Evolutionary conservation across 2,113 vertebrate genomes (phyloP).

Genomic region (Raja brachyura): DNA sequence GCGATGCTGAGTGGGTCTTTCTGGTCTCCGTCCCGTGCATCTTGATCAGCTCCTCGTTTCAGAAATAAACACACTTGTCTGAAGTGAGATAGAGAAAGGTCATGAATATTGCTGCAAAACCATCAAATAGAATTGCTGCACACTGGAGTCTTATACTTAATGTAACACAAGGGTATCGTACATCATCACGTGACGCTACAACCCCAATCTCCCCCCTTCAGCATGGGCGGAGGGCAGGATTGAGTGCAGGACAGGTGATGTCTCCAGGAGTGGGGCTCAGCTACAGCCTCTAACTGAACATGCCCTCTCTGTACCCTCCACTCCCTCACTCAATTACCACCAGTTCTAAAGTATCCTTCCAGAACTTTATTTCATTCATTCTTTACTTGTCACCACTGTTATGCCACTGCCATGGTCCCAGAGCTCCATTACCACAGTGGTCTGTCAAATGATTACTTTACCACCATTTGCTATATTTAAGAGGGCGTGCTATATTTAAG

Average conservation of each 20-base stretch:
- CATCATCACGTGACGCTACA: not conserved
- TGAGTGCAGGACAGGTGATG: not conserved
- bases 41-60: constrained; percentile 94
- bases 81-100: constrained; percentile 40
- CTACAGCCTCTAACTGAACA: not conserved
- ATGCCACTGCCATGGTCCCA: not conserved
- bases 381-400: not conserved
- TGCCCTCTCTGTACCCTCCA: not conserved
- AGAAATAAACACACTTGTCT: constrained; percentile 96
- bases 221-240: too few species aligned
- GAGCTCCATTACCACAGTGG: not conserved
- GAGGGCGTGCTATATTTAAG: too few species aligned
- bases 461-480: too few species aligned
- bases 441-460: not conserved
- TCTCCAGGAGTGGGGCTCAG: not conserved
- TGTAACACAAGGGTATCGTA: not conserved
- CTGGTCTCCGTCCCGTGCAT: constrained; percentile 83
- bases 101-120: not conserved
- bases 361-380: not conserved
- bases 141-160: not conserved
- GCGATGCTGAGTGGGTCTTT: constrained; percentile 87
- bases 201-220: not conserved
- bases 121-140: not conserved
- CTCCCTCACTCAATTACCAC: not conserved
- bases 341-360: not conserved